A percentile compares a stretch with the other conserved stretches of the same genome.
These are phyloP conservation scores for Synanthedon tipuliformis DNA, from an alignment of 2,888 invertebrate species.

Conservation along the genomic window DNA sequence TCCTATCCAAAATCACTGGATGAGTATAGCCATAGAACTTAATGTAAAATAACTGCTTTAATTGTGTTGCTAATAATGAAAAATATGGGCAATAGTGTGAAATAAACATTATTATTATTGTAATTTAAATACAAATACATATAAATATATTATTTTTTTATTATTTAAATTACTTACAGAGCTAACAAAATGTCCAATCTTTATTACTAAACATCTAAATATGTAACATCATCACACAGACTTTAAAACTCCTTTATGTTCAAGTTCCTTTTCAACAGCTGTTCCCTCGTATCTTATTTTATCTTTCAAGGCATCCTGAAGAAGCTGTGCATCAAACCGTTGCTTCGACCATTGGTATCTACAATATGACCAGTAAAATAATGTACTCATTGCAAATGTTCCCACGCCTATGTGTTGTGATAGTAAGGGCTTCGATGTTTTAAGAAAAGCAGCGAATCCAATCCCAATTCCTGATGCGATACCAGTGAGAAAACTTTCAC, in stretches of 20 bases:
- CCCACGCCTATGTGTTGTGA: constrained; percentile 77
- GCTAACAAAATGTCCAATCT: too few species aligned
- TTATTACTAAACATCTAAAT: too few species aligned
- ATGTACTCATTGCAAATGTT: constrained; percentile 73
- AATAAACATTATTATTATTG: too few species aligned
- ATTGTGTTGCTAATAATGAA: too few species aligned
- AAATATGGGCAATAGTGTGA: too few species aligned
- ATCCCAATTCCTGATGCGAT: constrained; percentile 75
- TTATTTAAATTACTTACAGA: too few species aligned
- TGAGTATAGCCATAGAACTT: too few species aligned
- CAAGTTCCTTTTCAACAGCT: constrained; percentile 53
- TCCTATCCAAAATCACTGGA: too few species aligned
- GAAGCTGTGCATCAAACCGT: constrained; percentile 73
- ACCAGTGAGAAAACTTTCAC: constrained; percentile 81
- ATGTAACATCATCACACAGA: neutral
- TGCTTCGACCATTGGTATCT: constrained; percentile 76
- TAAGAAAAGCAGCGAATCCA: constrained; percentile 78
- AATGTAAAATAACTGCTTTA: too few species aligned
- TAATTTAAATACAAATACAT: too few species aligned
- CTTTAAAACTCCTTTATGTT: constrained; percentile 45
- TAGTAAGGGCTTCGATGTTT: constrained; percentile 75
- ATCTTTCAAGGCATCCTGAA: constrained; percentile 73
- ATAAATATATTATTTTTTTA: too few species aligned
- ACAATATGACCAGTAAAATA: constrained; percentile 78
- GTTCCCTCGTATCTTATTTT: constrained; percentile 76